Evolutionary conservation across 2,113 vertebrate genomes (phyloP).

Genomic region (Nanorana parkeri): DNA sequence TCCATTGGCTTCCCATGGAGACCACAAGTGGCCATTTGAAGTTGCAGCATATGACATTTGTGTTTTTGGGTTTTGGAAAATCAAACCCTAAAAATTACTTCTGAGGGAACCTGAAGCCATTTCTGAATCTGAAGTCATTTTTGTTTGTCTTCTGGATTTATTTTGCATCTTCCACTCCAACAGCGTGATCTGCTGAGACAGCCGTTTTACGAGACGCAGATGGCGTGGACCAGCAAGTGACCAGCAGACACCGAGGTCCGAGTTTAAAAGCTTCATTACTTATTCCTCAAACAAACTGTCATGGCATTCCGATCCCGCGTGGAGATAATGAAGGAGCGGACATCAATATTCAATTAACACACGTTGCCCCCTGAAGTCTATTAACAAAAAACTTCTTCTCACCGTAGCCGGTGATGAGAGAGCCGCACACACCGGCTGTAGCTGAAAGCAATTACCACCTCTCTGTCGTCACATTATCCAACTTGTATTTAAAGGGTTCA

Average conservation of each 20-base stretch:
- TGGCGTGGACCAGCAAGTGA: not conserved
- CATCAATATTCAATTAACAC: slow-evolving; percentile 51
- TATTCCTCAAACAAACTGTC: slow-evolving; percentile 20
- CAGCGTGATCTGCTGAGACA: not conserved
- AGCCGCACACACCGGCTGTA: not conserved
- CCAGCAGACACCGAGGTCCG: slow-evolving; percentile 28
- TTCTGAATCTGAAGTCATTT: too few relatives aligned
- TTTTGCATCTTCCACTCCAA: not conserved
- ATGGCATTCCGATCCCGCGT: not conserved
- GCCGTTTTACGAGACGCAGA: not conserved
- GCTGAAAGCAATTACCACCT: slow-evolving; percentile 44
- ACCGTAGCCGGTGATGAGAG: not conserved
- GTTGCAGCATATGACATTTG: too few relatives aligned
- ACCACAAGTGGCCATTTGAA: too few relatives aligned
- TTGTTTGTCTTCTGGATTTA: too few relatives aligned
- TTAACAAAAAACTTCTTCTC: slow-evolving; percentile 24
- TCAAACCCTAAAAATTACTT: too few relatives aligned
- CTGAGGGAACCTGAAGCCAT: too few relatives aligned
- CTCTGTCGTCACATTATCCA: slow-evolving; percentile 28
- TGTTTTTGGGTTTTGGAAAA: too few relatives aligned
- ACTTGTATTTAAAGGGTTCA: slow-evolving; percentile 44
- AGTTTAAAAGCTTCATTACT: slow-evolving; percentile 28
- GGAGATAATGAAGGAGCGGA: slow-evolving; percentile 28
- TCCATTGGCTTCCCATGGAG: too few relatives aligned
- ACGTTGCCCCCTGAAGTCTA: slow-evolving; percentile 18